Base-by-base conservation (phyloP, 2,113 vertebrate genomes). In the Nothoprocta perdicaria region DNA sequence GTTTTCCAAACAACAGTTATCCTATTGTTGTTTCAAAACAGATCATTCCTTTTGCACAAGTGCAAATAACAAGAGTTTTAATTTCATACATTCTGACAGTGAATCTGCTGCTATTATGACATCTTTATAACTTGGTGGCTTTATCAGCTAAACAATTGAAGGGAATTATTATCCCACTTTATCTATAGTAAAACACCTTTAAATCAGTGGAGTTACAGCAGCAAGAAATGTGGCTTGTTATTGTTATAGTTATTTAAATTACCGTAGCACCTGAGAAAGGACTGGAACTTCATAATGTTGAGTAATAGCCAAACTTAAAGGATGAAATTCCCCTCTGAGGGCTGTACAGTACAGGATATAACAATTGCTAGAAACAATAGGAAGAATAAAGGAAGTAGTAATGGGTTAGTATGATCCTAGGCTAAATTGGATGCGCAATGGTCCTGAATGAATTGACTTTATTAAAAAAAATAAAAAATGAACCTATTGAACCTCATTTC, bases 141-240 rank as follows among this genome's bases (percentile, higher is more conserved):
- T 79, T 91, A 61, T 81, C 76, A 79, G 6, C 10, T 88, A 75
- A 48, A 48, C 29, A 13, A 26, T 71, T 45, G 62, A 93, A 90
- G 10, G 53, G 68, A 86, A 66, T 88, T 88, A 68, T 88, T 89
- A 52, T 79, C 40, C 8, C 15, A 66, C 62, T 73, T 94, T 81
- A 86, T 90, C 74, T 90, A 38, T 45, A 75, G 46, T 26, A 88
- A 46, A 91, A 65, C 26, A 62, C 43, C 81, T 88, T 71, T 72
- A 76, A 66, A 86, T 79, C 52, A 78, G 35, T 73, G n/a, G 38
- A 76, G 43, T 50, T 79, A 84, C 9, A 76, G 66, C 88, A 65
- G 69, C 43, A 88, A 84, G 46, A 88, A 84, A 62, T 89, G 29
- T 86, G 53, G 12, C 27, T 53, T 61, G 33, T 80, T 86, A 10